Percentiles rank a stretch among this genome's conserved stretches.
phyloP scores from a whole-genome alignment of 2,888 invertebrate genomes.

The Tanytarsus gracilentus region DNA sequence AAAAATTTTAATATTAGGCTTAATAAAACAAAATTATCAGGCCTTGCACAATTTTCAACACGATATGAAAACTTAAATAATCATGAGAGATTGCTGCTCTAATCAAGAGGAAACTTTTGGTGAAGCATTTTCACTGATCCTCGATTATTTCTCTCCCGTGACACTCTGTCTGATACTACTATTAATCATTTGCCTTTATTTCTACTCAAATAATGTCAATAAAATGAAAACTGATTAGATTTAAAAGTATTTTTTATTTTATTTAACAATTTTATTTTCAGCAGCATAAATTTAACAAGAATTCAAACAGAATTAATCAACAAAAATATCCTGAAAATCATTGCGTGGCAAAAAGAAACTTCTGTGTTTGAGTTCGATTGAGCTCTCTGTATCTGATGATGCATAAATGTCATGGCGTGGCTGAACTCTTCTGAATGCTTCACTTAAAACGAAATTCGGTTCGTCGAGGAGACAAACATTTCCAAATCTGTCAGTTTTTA shows the following conservation, averaged over 20 bases:
- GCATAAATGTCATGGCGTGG: not conserved
- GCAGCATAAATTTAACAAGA: not conserved
- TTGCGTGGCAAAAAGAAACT: constrained; percentile 13
- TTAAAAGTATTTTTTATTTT: not conserved
- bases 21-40: no score
- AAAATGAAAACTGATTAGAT: not conserved
- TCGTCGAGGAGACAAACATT: constrained; percentile 37
- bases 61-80: no score
- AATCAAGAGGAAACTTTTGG: constrained; percentile 19
- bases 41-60: no score
- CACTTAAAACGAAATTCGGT: constrained; percentile 15
- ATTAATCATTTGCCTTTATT: not conserved
- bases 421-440: constrained; percentile 3
- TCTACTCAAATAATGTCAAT: no score
- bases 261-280: not conserved
- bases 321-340: constrained; percentile 20
- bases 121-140: not conserved
- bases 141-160: not conserved
- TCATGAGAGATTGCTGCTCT: constrained; percentile 22
- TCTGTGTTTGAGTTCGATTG: constrained; percentile 16
- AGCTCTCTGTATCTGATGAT: constrained; percentile 16
- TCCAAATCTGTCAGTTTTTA: constrained; percentile 43
- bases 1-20: no score
- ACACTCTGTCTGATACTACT: not conserved
- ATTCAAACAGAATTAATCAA: constrained; percentile 1